These are phyloP conservation scores for Marcusenius ussheri DNA, from an alignment of 2,113 vertebrate genomes.

Conservation along the genomic window DNA sequence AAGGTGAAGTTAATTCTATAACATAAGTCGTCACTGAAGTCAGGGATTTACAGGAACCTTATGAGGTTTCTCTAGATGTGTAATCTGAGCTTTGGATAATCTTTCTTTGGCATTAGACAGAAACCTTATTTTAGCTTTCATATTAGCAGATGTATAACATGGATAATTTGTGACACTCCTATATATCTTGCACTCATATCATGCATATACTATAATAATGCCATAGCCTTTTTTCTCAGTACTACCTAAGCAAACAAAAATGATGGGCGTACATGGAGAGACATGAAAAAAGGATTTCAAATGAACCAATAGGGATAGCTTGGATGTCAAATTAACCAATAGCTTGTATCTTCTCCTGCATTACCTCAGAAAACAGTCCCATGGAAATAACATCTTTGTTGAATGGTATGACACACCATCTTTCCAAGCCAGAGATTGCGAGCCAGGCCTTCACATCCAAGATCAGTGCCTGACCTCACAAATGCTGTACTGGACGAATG, in stretches of 20 bases:
- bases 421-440: background rate
- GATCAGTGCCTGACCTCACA: background rate
- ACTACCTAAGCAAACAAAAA: background rate
- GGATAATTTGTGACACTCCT: background rate
- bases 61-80: background rate
- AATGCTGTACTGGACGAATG: background rate
- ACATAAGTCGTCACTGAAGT: background rate
- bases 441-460: background rate
- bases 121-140: background rate
- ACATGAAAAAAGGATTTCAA: background rate
- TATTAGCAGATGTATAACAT: background rate
- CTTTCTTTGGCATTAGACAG: background rate
- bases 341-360: background rate
- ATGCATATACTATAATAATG: background rate
- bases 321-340: background rate
- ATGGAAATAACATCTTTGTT: background rate
- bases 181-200: background rate
- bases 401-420: background rate
- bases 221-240: background rate
- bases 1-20: conserved; percentile 13
- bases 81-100: background rate
- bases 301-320: background rate
- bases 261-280: background rate
- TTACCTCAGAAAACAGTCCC: background rate
- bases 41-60: background rate